Evolutionary conservation across 64 coral and sea anemone species (phyloP), one percentile per base, ranked within the genome.

Genomic region (Porites australiensis): DNA sequence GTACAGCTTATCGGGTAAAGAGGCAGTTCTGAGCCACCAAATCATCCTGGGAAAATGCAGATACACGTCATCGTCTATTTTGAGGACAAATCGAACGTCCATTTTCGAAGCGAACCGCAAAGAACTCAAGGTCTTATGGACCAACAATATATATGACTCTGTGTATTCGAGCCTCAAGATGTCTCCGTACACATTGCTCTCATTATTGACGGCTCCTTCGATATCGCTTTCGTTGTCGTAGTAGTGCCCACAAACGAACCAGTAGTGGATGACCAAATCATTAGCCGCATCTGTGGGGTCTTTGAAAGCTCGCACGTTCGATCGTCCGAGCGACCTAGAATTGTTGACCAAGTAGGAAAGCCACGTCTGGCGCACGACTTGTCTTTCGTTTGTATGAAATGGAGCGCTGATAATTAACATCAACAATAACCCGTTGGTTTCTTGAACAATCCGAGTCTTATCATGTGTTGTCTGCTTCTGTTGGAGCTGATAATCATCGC

Each of bases 1-100:
- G 46, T 81, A 90, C 13, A 90, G 64, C n/a, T 55, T 90, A 5
- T 82, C 55, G 22, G 77, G 88, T 15, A 90, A 74, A 80, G 75
- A 79, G 7, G 54, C 37, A 15, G 77, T 46, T 66, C 80, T 44
- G 5, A 90, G n/a, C 62, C 76, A 81, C 48, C 47, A 68, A 60
- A 90, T 58, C 59, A 90, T 79, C 21, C 78, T 76, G 0, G 76
- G 76, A 16, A 90, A 2, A 53, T 90, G 58, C 20, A 90, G 15
- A 72, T 90, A 90, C 14, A 90, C 46, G 57, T 90, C 88, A 45
- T 90, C 88, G 51, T 90, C 88, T 48, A 72, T 44, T 90, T 90
- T 82, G 75, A 82, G 52, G 1, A 82, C 50, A 61, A 74, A 90
- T 18, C 71, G 64, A 19, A 64, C 74, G 18, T 80, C 79, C 20